These are phyloP conservation scores for Seriola dumerili DNA, from an alignment of 2,113 vertebrate species.

Conservation along the genomic window DNA sequence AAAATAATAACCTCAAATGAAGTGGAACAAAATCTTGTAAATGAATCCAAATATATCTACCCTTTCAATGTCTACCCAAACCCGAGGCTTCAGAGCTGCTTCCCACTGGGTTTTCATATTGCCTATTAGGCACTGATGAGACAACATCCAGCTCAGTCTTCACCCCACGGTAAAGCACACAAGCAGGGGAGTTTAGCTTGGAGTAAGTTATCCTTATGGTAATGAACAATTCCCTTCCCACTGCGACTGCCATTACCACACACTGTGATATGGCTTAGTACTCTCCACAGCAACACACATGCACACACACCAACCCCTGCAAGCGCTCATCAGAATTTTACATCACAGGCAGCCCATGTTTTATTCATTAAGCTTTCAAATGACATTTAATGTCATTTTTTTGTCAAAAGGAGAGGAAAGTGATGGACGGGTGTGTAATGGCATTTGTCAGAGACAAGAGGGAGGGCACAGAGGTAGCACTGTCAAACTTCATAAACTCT, in stretches of 20 bases:
- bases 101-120: conserved; percentile 64
- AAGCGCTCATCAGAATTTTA: conserved; percentile 30
- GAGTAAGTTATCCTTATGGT: conserved; percentile 54
- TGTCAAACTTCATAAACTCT: conserved; percentile 10
- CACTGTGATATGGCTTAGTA: conserved; percentile 44
- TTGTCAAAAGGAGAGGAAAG: conserved; percentile 5
- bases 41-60: conserved; percentile 28
- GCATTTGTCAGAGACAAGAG: conserved; percentile 31
- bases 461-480: background rate
- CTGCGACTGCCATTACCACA: conserved; percentile 64
- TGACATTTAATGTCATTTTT: conserved; percentile 45
- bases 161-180: conserved; percentile 46
- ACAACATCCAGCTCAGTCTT: conserved; percentile 50
- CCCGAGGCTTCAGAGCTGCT: background rate
- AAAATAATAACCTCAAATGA: conserved; percentile 59
- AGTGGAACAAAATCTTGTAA: conserved; percentile 49
- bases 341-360: conserved; percentile 43
- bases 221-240: conserved; percentile 66
- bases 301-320: conserved; percentile 26
- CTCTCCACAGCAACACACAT: conserved; percentile 8
- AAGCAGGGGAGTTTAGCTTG: conserved; percentile 25
- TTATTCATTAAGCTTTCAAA: conserved; percentile 56
- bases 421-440: conserved; percentile 40
- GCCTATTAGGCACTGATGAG: conserved; percentile 52
- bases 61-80: conserved; percentile 16